Percentiles rank a stretch among this genome's conserved stretches.
Evolutionary conservation across 2,113 vertebrate genomes (phyloP).

Genomic region (Pelecanus crispus): DNA sequence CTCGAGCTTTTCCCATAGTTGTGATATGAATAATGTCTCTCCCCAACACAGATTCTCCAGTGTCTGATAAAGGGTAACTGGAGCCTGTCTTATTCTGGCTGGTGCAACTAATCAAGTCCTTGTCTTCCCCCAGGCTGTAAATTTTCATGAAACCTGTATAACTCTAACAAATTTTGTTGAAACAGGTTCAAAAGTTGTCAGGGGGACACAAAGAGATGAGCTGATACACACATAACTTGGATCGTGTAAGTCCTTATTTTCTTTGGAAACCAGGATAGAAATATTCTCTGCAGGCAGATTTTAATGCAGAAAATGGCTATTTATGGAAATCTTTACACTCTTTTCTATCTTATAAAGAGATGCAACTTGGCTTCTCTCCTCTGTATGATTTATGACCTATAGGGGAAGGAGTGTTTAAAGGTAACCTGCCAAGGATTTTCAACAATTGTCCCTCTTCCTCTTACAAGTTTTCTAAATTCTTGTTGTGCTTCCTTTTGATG

Average conservation of each 20-base stretch:
- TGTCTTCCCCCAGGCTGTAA: background rate
- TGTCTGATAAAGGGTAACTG: background rate
- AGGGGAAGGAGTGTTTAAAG: background rate
- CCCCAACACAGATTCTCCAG: background rate
- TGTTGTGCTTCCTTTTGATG: background rate
- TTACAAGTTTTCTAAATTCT: background rate
- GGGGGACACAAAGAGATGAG: background rate
- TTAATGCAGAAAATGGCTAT: background rate
- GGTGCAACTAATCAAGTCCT: background rate
- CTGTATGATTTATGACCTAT: background rate
- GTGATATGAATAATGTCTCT: background rate
- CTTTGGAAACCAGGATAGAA: background rate
- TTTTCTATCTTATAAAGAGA: background rate
- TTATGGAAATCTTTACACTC: conserved; percentile 23
- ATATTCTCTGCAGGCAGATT: background rate
- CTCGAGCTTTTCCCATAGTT: background rate
- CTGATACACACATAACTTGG: background rate
- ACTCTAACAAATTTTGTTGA: conserved; percentile 4
- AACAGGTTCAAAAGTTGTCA: conserved; percentile 27
- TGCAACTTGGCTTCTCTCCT: background rate
- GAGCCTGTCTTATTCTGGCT: background rate
- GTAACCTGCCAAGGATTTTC: background rate
- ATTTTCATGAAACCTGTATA: conserved; percentile 2
- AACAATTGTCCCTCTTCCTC: background rate
- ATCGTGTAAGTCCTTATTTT: background rate